Evolutionary conservation across 2,888 invertebrate species (phyloP), one percentile per base, ranked within the genome.

Genomic region (Tenthredo mesomela): DNA sequence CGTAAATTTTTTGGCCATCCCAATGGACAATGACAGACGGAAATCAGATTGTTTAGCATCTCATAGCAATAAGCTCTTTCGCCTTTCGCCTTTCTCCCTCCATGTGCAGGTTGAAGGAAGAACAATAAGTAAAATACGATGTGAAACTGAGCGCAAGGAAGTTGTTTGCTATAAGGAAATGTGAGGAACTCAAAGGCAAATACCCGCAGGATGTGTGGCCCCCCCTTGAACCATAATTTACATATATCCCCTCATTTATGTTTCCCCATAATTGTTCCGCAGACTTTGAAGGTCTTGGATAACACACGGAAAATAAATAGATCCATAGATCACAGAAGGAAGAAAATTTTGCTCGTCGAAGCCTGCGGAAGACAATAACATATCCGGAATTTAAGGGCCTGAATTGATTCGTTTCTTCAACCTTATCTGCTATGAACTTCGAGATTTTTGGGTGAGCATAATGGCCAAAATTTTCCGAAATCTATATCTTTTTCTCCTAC

Each of bases 201-300:
- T 37, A 29, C 70, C 70, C 70, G 33, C 33, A 70, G 70, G 33
- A 37, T 37, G 70, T 70, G 18, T 37, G 33, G 7, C 70, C 37
- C 70, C 37, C 70, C 25, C 70, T 70, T 70, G 70, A 70, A 70
- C 18, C 70, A 70, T 37, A 9, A 70, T 70, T 70, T 37, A n/a
- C 70, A 70, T 70, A 33, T 29, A 33, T 33, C 70, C 18, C 70
- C 12, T 9, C 70, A 70, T 37, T 33, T 37, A 37, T 70, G 33
- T 37, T 70, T 37, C 18, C 4, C 29, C 18, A 21, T 61, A 61
- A 61, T 61, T 61, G 25, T 61, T 61, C 12, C 25, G 7, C 21
- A 2, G 2, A 25, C 61, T 61, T 15, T 61, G 25, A 25, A 25
- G 10, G 21, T 61, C 12, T 61, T 10, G 9, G 4, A 61, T 1